Evolutionary conservation across 2,888 invertebrate species (phyloP).

Genomic region (Mythimna ferrago): DNA sequence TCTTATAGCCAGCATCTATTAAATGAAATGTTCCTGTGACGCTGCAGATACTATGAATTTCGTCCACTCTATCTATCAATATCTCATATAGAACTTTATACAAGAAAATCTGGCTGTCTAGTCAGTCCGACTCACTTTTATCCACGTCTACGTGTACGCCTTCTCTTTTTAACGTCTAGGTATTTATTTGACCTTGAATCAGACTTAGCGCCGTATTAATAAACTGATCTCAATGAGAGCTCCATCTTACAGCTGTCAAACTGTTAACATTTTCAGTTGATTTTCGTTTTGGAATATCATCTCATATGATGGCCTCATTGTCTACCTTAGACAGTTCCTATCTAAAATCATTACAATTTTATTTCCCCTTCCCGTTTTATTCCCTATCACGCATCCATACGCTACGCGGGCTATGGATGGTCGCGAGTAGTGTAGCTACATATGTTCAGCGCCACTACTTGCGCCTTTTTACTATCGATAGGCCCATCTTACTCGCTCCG

Average conservation of each 20-base stretch:
- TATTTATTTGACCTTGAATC: conserved; percentile 38
- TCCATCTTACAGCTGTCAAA: conserved; percentile 20
- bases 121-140: conserved; percentile 19
- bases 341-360: background rate
- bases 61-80: conserved; percentile 9
- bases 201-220: conserved; percentile 31
- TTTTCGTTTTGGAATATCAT: too few relatives aligned
- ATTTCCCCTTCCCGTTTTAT: background rate
- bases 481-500: too few relatives aligned
- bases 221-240: conserved; percentile 17
- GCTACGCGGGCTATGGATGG: too few relatives aligned
- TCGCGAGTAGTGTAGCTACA: too few relatives aligned
- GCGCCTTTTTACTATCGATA: too few relatives aligned
- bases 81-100: conserved; percentile 23
- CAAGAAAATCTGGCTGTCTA: conserved; percentile 29
- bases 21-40: conserved; percentile 67
- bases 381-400: too few relatives aligned
- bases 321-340: background rate
- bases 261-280: conserved; percentile 5
- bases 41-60: conserved; percentile 33
- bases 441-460: too few relatives aligned
- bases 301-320: background rate
- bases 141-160: conserved; percentile 10
- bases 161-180: conserved; percentile 22
- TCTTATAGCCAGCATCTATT: conserved; percentile 60